phyloP scores from a whole-genome alignment of 2,113 vertebrate species.

The Microcebus murinus region DNA sequence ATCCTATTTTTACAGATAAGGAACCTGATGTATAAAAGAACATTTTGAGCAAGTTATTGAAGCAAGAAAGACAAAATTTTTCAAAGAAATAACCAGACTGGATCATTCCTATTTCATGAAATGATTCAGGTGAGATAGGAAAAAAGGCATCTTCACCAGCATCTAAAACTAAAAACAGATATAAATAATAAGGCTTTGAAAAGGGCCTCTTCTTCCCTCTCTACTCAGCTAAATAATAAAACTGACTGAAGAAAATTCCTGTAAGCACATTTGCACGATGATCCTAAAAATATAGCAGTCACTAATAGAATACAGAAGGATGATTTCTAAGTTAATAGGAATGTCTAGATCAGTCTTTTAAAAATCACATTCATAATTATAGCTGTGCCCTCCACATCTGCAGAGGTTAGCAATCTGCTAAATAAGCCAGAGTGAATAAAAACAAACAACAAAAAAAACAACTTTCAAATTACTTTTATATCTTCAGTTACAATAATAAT shows the following conservation, averaged over 20 bases:
- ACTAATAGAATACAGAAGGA: neutral
- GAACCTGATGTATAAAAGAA: neutral
- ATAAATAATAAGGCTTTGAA: neutral
- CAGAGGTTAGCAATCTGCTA: too few relatives aligned
- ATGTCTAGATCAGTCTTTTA: neutral
- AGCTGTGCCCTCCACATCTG: too few relatives aligned
- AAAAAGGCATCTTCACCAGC: neutral
- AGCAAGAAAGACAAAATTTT: neutral
- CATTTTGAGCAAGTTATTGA: neutral
- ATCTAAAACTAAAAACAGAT: neutral
- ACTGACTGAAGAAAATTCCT: neutral
- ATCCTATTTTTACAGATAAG: neutral
- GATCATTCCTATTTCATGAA: neutral
- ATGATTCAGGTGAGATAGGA: neutral
- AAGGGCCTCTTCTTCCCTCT: neutral
- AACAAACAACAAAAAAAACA: neutral
- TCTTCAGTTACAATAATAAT: neutral
- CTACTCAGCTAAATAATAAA: neutral
- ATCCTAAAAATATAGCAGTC: neutral
- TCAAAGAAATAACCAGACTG: neutral
- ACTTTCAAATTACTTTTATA: neutral
- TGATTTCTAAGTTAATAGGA: neutral
- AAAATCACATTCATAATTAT: too few relatives aligned
- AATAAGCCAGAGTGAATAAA: neutral
- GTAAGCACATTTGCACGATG: neutral